Evolutionary conservation across 2,888 invertebrate species (phyloP), one percentile per base, ranked within the genome.

Genomic region (Fabriciana adippe): DNA sequence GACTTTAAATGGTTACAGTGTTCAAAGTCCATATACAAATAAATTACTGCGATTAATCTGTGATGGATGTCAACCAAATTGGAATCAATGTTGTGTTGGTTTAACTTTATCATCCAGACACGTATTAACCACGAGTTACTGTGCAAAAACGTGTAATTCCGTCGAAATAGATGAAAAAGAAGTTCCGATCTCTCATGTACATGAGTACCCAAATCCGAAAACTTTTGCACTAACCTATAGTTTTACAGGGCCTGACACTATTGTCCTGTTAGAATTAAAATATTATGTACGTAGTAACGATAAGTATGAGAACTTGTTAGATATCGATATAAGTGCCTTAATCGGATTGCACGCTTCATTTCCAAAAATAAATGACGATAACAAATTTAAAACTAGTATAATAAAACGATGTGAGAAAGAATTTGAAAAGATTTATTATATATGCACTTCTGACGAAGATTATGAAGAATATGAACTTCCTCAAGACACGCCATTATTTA

Each of bases 401-500:
- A 74, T 86, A 63, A 75, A 78, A 67, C 75, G 71, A 48, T 88
- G 89, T 72, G 70, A 73, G 16, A 68, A 75, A 31, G 54, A 71
- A 11, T 65, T 55, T 0, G 62, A 54, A 2, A 60, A 54, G 15
- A 78, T 76, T 53, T 77, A 79, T 72, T 81, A 80, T 64, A 69
- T 87, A 15, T 88, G 88, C 66, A 72, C 82, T 6, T 67, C 67
- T n/a, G 81, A 79, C 51, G 60, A 74, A 63, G 15, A 64, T 69
- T 53, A 48, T 56, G 73, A 72, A 47, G 62, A 70, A 16, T 81
- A 81, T 65, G 72, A 72, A 47, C 68, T 76, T 47, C 72, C 73
- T 66, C 79, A 85, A 72, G 89, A 88, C 2, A 68, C 79, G 8
- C 88, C 88, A 2, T 73, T 88, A 21, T 69, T 88, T 21, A 67